Evolutionary conservation across 2,797 vertebrate genomes (phyloP), one percentile per base, ranked within the genome.

Genomic region (Catamblyrhynchus diadema): DNA sequence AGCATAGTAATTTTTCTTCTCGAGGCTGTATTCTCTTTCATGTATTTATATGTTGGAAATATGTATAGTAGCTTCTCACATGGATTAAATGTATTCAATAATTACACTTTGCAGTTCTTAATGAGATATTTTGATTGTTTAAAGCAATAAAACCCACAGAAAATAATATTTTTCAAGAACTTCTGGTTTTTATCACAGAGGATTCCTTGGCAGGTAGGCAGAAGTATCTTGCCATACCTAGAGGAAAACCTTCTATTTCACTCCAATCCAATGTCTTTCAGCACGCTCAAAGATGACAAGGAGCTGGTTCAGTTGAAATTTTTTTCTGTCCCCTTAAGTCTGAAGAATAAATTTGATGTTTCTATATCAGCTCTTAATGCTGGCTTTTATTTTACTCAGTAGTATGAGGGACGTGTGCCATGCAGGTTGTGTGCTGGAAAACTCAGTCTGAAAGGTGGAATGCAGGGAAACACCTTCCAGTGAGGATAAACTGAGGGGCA

Each of bases 1-100:
- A 60, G 88, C 45, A 41, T 71, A 66, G 50, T 86, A 42, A 69
- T 54, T 3, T 37, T 81, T 98, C 97, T 98, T 98, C 97, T 96
- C 64, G 48, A 97, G 86, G 97, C 96, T 92, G 80, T 96, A 88
- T 98, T 98, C 96, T 98, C 96, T 98, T 95, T 77, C 71, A 1
- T 95, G 64, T 91, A 48, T 66, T 62, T 66, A 44, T 93, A 27
- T 86, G 69, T 87, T 74, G 27, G 74, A 95, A 95, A 91, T 73
- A n/a, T 2, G 8, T 66, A 11, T 69, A 50, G 54, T 59, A 60
- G 32, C 53, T 87, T 72, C 83, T 74, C n/a, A 42, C 23, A 17
- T 62, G 37, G 33, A 10, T 95, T 87, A 79, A 44, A 53, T 41
- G 10, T 45, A 32, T 51, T 67, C 8, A 27, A 4, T 88, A 27